A percentile compares a stretch with the other conserved stretches of the same genome.
Conservation (phyloP, 1,140 invertebrate genomes). For the Bombus polaris region DNA sequence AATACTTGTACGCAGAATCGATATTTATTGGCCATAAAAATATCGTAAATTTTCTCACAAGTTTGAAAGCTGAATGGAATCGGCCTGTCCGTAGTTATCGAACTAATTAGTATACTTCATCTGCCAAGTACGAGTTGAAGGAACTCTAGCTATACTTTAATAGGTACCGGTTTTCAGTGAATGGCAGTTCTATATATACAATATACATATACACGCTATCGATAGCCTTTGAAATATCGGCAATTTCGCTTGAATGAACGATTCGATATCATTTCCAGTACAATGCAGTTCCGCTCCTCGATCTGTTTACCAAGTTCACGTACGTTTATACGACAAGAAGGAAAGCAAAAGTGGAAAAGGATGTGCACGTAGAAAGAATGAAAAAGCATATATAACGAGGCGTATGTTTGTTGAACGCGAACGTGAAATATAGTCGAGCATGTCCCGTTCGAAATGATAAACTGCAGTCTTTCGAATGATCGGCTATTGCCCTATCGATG, state of each 20-base stretch:
- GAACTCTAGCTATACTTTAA: not conserved
- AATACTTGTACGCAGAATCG: too few species aligned
- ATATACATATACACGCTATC: not conserved
- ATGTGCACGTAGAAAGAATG: not conserved
- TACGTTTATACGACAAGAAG: not conserved
- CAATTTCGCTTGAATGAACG: not conserved
- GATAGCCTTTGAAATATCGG: slow-evolving; percentile 9
- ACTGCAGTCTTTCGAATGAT: slow-evolving; percentile 8
- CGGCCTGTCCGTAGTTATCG: not conserved
- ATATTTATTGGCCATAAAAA: not conserved
- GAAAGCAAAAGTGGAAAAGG: not conserved
- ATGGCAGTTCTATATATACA: not conserved
- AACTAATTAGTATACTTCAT: not conserved
- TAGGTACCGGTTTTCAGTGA: slow-evolving; percentile 3
- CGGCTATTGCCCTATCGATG: slow-evolving; percentile 23
- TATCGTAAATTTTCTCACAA: not conserved
- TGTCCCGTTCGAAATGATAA: slow-evolving; percentile 14
- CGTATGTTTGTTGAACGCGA: not conserved
- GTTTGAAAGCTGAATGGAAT: not conserved
- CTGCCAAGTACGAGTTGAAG: not conserved
- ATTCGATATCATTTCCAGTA: not conserved
- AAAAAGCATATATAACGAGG: too few species aligned
- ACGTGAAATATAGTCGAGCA: not conserved
- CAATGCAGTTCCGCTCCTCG: not conserved
- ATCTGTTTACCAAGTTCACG: not conserved